A percentile compares a stretch with the other conserved stretches of the same genome.
phyloP scores from a whole-genome alignment of 2,888 invertebrate genomes.

The Seladonia tumulorum region DNA sequence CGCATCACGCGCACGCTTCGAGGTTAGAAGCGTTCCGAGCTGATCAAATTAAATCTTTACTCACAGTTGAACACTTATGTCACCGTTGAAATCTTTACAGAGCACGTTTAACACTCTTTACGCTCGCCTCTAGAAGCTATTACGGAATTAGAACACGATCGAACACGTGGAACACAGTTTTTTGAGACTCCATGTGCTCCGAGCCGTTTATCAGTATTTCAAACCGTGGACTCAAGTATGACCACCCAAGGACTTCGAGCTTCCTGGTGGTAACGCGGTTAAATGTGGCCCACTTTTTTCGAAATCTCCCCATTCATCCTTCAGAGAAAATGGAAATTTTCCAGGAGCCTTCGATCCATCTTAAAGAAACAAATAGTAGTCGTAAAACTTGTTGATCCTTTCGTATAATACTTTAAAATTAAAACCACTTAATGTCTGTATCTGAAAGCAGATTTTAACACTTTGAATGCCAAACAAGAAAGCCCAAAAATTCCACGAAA shows the following conservation, averaged over 20 bases:
- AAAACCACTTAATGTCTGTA: no score
- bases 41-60: neutral
- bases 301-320: slow-evolving; percentile 44
- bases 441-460: no score
- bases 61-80: neutral
- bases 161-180: neutral
- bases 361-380: no score
- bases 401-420: no score
- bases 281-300: slow-evolving; percentile 57
- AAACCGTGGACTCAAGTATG: slow-evolving; percentile 39
- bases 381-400: no score
- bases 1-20: neutral
- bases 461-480: no score
- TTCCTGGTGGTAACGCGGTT: slow-evolving; percentile 54
- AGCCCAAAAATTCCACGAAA: no score
- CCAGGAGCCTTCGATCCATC: no score
- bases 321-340: slow-evolving; percentile 13
- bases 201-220: slow-evolving; percentile 52
- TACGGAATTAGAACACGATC: neutral
- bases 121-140: neutral
- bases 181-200: slow-evolving; percentile 12
- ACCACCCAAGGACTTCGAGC: slow-evolving; percentile 64
- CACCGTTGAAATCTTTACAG: neutral
- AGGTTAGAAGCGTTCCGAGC: neutral
- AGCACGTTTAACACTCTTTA: neutral